These are phyloP conservation scores for Myripristis murdjan DNA, from an alignment of 2,797 vertebrate genomes.

Conservation along the genomic window DNA sequence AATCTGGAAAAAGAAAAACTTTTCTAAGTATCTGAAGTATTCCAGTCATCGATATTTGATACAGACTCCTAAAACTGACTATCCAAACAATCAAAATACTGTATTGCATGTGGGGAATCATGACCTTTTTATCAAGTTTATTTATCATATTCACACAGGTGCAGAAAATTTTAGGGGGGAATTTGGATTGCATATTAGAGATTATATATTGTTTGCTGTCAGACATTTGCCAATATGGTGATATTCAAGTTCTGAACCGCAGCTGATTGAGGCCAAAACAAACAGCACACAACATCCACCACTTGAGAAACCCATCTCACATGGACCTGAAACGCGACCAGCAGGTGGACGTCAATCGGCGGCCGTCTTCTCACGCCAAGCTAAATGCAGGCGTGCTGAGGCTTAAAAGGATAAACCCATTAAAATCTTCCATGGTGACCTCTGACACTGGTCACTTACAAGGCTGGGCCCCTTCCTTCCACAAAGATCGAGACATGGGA, in stretches of 20 bases:
- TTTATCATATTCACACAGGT: neutral
- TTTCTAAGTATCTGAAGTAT: neutral
- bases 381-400: slow-evolving; percentile 51
- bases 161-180: neutral
- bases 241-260: too few species aligned
- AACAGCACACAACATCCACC: neutral
- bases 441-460: slow-evolving; percentile 44
- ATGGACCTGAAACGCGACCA: slow-evolving; percentile 48
- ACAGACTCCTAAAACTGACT: neutral
- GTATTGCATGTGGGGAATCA: too few species aligned
- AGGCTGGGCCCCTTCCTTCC: neutral
- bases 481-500: neutral
- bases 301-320: slow-evolving; percentile 49
- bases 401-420: slow-evolving; percentile 69
- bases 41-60: neutral
- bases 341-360: neutral
- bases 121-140: too few species aligned
- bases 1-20: neutral
- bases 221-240: too few species aligned
- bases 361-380: slow-evolving; percentile 4
- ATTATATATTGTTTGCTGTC: neutral
- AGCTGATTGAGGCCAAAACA: too few species aligned
- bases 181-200: neutral
- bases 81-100: too few species aligned
- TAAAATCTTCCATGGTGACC: slow-evolving; percentile 68